phyloP scores from a whole-genome alignment of 2,888 invertebrate species.

The Acleris literana region DNA sequence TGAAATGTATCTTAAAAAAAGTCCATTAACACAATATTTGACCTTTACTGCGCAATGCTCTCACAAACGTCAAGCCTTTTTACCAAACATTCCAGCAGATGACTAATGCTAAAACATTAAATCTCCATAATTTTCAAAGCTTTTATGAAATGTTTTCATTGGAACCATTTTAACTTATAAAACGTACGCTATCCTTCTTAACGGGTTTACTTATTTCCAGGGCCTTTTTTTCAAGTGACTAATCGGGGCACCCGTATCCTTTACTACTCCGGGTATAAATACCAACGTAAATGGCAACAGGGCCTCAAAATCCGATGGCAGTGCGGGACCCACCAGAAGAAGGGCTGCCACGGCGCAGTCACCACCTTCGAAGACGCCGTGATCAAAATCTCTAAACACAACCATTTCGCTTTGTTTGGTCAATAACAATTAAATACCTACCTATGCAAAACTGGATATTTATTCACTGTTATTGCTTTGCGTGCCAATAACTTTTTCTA shows the following conservation, averaged over 20 bases:
- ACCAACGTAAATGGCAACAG: conserved; percentile 23
- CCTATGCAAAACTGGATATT: no score
- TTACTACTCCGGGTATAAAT: conserved; percentile 23
- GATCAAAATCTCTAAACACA: conserved; percentile 10
- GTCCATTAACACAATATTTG: no score
- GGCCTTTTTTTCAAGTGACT: conserved; percentile 20
- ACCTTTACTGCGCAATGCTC: no score
- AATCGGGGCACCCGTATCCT: conserved; percentile 23
- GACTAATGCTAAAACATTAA: no score
- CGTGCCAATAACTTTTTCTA: no score
- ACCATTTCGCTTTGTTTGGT: conserved; percentile 20
- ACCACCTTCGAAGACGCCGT: conserved; percentile 22
- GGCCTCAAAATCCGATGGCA: conserved; percentile 27
- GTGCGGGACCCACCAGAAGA: conserved; percentile 30
- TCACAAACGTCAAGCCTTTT: no score
- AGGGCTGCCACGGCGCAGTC: conserved; percentile 22
- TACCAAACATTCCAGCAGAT: no score
- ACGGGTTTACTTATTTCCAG: conserved; percentile 6
- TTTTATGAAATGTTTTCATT: no score
- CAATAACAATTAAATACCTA: background rate
- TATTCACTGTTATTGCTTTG: no score
- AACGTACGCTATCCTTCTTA: background rate
- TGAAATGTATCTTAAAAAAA: no score
- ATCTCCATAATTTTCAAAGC: no score
- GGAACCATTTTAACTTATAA: no score